Conservation (phyloP, 2,888 invertebrate genomes). For the Limnephilus marmoratus region DNA sequence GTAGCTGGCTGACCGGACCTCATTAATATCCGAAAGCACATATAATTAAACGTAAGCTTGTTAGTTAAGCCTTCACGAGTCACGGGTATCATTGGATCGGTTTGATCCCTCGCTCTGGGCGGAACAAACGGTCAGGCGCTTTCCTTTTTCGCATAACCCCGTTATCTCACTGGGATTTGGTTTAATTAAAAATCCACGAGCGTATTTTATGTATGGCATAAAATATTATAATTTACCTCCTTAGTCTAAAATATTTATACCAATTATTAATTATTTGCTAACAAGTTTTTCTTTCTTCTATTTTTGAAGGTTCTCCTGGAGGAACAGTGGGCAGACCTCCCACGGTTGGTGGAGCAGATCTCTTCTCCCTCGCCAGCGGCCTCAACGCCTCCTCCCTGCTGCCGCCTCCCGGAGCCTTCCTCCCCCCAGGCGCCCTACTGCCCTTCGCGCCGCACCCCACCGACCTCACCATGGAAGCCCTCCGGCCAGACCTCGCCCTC, state of each 20-base stretch:
- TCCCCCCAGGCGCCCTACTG: constrained; percentile 77
- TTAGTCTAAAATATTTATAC: not conserved
- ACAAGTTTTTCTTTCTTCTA: constrained; percentile 62
- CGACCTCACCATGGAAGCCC: constrained; percentile 74
- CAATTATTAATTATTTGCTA: not conserved
- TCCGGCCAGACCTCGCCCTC: constrained; percentile 75
- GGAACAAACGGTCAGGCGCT: constrained; percentile 24
- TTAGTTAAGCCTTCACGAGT: constrained; percentile 57
- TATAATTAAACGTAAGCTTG: constrained; percentile 53
- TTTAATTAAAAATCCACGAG: constrained; percentile 47
- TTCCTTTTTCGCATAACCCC: constrained; percentile 2
- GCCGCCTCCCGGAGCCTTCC: constrained; percentile 78
- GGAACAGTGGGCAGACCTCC: constrained; percentile 73
- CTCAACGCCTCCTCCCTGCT: constrained; percentile 75
- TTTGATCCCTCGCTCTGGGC: constrained; percentile 37
- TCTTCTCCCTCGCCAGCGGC: constrained; percentile 74
- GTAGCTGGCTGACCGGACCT: constrained; percentile 1
- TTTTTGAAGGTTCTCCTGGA: constrained; percentile 73
- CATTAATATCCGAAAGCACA: constrained; percentile 9
- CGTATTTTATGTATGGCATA: constrained; percentile 37
- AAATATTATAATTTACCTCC: not conserved
- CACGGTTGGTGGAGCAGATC: constrained; percentile 73
- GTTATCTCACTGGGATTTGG: constrained; percentile 4
- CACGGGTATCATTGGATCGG: constrained; percentile 47
- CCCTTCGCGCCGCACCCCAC: constrained; percentile 78